Base-by-base conservation (phyloP, 1,140 invertebrate species). In the Chironomus striatipennis region DNA sequence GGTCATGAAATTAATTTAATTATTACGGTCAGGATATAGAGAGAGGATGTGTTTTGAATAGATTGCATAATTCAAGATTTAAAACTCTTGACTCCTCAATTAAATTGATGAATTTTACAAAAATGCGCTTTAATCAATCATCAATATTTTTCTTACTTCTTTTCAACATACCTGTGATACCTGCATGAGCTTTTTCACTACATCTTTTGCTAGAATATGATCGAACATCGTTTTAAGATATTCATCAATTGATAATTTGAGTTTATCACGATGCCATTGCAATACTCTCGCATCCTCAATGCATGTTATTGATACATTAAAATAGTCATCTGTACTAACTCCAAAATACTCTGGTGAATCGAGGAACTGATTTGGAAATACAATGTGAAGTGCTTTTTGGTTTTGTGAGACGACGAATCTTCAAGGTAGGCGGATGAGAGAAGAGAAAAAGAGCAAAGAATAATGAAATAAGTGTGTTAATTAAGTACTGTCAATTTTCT, bases 311-410 rank as follows among this genome's bases (percentile, higher is more conserved):
- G 93, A 93, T 74, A 94, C 93, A 87, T 96, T 93, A 82, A 93
- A 95, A 81, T 87, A 93, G 80, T 95, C 93, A 81, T 94, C 92
- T 65, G 92, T 93, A 18, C 91, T 92, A 21, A 94, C 92, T 76
- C 92, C 92, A 84, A 95, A 95, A 92, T 92, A 97, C 86, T 97
- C 94, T 8, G 94, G 93, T 72, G 93, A 95, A 85, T 97, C 94
- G 76, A 96, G 88, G 85, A 96, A 96, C 84, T 97, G 93, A 85
- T 94, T 91, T 67, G 89, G 89, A 81, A 93, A 91, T 77, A 97
- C 91, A 80, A 94, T 91, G 84, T 96, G 94, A 43, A 96, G 85
- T 75, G 93, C 91, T 78, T 91, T 85, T 77, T 93, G 91, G 81
- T 92, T 90, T 83, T 94, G 93, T 2, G 91, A 93, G 70, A 96